Evolutionary conservation across 2,113 vertebrate species (phyloP).

Genomic region (Anguilla japonica): DNA sequence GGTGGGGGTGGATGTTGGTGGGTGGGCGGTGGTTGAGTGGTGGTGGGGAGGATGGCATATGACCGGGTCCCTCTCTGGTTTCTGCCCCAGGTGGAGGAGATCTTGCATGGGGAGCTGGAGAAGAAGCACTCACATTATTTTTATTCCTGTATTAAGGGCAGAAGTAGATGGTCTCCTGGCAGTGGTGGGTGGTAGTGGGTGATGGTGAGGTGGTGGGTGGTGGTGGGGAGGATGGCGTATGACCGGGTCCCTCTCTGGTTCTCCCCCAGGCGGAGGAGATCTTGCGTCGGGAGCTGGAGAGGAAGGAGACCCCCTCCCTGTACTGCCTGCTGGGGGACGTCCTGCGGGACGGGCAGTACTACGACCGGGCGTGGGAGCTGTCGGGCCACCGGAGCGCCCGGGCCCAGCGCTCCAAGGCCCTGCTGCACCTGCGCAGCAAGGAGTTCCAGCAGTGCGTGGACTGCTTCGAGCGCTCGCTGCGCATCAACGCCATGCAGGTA

Average conservation of each 20-base stretch:
- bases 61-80: no score
- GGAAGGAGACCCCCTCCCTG: constrained; percentile 82
- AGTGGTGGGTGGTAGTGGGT: no score
- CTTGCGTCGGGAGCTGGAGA: constrained; percentile 83
- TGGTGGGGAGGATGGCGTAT: no score
- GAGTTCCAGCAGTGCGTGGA: constrained; percentile 81
- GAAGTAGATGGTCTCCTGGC: no score
- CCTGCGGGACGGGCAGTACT: constrained; percentile 82
- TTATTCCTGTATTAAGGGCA: background rate
- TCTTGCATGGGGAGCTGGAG: no score
- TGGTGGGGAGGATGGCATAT: no score
- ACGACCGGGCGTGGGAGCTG: constrained; percentile 91
- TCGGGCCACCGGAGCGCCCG: constrained; percentile 84
- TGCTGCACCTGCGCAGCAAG: constrained; percentile 82
- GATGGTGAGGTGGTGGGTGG: no score
- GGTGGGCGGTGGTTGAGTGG: no score
- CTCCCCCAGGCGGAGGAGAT: constrained; percentile 85
- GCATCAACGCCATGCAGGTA: constrained; percentile 92
- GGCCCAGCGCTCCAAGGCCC: constrained; percentile 89
- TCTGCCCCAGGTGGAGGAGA: constrained; percentile 1
- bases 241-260: background rate
- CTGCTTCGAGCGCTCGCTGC: constrained; percentile 86
- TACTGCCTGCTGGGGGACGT: constrained; percentile 94
- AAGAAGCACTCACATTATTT: background rate
- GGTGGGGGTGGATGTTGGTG: no score